Conservation (phyloP, 1,140 invertebrate species). For the Orchestia grillus region DNA sequence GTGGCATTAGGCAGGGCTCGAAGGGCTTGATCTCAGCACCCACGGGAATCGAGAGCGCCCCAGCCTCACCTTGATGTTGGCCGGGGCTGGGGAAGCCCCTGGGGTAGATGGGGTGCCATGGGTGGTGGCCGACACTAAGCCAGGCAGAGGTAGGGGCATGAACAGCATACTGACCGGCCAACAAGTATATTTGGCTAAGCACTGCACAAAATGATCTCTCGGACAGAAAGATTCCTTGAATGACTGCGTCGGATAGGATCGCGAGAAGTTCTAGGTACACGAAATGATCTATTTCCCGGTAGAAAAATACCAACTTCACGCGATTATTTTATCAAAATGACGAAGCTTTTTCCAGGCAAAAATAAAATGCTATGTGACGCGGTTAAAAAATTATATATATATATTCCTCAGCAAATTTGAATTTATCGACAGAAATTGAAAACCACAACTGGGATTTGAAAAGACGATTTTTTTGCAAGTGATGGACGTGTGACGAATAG, state of each 20-base stretch:
- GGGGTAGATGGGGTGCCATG: slow-evolving; percentile 66
- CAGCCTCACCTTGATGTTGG: slow-evolving; percentile 68
- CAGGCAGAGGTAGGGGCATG: slow-evolving; percentile 67
- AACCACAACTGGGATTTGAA: not conserved
- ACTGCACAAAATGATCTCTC: not conserved
- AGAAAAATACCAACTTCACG: not conserved
- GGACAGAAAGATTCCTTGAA: not conserved
- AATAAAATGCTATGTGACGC: not conserved
- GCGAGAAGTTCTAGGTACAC: not conserved
- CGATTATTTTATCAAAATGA: not conserved
- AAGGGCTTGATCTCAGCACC: not conserved
- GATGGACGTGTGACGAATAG: slow-evolving; percentile 15
- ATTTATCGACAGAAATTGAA: not conserved
- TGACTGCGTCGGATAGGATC: not conserved
- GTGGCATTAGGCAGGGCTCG: slow-evolving; percentile 4
- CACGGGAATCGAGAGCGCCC: slow-evolving; percentile 45
- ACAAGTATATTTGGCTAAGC: not conserved
- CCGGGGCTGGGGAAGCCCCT: slow-evolving; percentile 66
- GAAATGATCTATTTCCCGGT: not conserved
- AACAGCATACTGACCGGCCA: slow-evolving; percentile 62
- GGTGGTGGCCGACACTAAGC: slow-evolving; percentile 65
- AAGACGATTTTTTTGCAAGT: not conserved
- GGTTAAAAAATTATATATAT: not conserved
- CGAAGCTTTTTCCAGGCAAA: not conserved
- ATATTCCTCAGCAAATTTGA: not conserved